These are phyloP conservation scores for Bombus haemorrhoidalis DNA, from an alignment of 1,140 invertebrate genomes.

Conservation along the genomic window DNA sequence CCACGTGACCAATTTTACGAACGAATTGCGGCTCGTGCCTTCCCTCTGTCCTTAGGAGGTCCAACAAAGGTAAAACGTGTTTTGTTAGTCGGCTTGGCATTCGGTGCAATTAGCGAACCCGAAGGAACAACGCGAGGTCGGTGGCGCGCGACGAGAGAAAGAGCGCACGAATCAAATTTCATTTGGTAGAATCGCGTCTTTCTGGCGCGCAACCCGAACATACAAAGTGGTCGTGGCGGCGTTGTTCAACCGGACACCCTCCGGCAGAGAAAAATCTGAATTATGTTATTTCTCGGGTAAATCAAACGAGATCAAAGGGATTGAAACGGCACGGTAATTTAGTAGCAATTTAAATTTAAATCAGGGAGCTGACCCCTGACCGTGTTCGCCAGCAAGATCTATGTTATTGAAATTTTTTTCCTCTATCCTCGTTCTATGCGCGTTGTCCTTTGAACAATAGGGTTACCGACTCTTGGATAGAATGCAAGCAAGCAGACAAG, in stretches of 20 bases:
- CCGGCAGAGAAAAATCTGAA: slow-evolving; percentile 32
- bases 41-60: slow-evolving; percentile 16
- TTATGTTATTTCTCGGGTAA: slow-evolving; percentile 35
- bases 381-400: not conserved
- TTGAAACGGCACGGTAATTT: slow-evolving; percentile 24
- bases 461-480: not conserved
- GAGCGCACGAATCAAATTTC: slow-evolving; percentile 33
- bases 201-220: too few relatives aligned
- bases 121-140: not conserved
- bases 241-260: not conserved
- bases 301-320: slow-evolving; percentile 41
- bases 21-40: slow-evolving; percentile 60
- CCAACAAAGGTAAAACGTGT: slow-evolving; percentile 58
- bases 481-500: not conserved
- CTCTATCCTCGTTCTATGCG: not conserved
- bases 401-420: slow-evolving; percentile 29
- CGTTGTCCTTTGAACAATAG: not conserved
- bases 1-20: slow-evolving; percentile 75
- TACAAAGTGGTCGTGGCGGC: not conserved
- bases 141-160: not conserved
- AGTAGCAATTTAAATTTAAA: slow-evolving; percentile 50
- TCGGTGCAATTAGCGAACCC: slow-evolving; percentile 60
- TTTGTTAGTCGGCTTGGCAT: slow-evolving; percentile 59
- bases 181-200: slow-evolving; percentile 8
- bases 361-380: slow-evolving; percentile 22